phyloP scores from a whole-genome alignment of 2,888 invertebrate species.

The Drosophila algonquin region DNA sequence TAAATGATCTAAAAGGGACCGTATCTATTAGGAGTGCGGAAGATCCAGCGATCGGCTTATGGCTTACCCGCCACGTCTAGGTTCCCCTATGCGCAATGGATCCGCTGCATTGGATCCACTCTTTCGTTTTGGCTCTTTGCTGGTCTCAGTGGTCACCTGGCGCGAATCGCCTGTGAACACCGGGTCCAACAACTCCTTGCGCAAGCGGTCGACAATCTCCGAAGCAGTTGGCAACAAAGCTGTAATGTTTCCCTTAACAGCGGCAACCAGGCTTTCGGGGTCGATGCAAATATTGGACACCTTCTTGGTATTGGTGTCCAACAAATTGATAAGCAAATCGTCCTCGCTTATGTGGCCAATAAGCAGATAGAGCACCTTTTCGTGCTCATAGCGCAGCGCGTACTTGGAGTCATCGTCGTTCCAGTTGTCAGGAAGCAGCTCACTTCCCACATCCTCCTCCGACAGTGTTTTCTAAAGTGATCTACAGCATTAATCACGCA shows the following conservation, averaged over 20 bases:
- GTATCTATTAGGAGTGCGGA: no score
- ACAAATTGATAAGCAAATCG: constrained; percentile 87
- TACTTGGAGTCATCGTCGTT: constrained; percentile 88
- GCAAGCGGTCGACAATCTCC: constrained; percentile 86
- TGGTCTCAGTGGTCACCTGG: constrained; percentile 81
- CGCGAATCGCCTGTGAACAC: constrained; percentile 81
- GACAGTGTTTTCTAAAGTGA: constrained; percentile 85
- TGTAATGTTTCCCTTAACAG: constrained; percentile 86
- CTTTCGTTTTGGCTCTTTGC: constrained; percentile 7
- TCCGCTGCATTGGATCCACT: constrained; percentile 37
- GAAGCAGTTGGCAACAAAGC: constrained; percentile 88
- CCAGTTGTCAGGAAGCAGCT: constrained; percentile 91
- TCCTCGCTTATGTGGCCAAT: constrained; percentile 87
- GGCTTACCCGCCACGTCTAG: constrained; percentile 67
- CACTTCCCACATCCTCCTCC: constrained; percentile 87
- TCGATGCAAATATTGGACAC: constrained; percentile 87
- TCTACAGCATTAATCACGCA: background rate
- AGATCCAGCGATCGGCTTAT: background rate
- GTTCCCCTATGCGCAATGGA: constrained; percentile 75
- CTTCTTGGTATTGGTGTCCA: constrained; percentile 84
- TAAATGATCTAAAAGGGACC: constrained; percentile 55
- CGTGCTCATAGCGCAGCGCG: constrained; percentile 89
- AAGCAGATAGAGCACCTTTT: constrained; percentile 88
- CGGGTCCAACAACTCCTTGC: constrained; percentile 88
- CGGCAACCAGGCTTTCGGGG: constrained; percentile 86